Conservation (phyloP, 1,140 invertebrate species). For the Drosophila virilis region DNA sequence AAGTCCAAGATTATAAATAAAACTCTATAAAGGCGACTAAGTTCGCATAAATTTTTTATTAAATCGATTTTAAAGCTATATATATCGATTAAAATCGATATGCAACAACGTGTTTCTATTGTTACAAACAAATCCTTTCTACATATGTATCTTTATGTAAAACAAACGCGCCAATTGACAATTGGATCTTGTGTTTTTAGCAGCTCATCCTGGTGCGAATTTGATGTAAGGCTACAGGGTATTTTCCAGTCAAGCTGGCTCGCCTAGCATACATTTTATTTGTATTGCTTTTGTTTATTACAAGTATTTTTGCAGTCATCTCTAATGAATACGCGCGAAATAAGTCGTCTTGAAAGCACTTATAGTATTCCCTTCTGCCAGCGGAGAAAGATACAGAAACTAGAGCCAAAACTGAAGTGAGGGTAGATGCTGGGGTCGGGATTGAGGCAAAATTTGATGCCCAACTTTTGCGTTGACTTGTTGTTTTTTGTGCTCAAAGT, state of each 20-base stretch:
- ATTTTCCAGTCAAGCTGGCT: background rate
- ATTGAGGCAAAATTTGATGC: background rate
- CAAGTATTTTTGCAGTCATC: slow-evolving; percentile 26
- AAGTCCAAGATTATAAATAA: background rate
- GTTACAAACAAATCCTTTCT: too few species aligned
- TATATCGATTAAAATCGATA: too few species aligned
- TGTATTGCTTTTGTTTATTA: slow-evolving; percentile 31
- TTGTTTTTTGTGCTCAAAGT: slow-evolving; percentile 23
- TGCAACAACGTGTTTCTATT: too few species aligned
- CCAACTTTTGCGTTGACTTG: slow-evolving; percentile 31
- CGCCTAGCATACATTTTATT: background rate
- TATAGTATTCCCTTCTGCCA: slow-evolving; percentile 15
- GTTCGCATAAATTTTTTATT: too few species aligned
- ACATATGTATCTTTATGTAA: too few species aligned
- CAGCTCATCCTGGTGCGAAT: too few species aligned
- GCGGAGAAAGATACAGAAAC: slow-evolving; percentile 24
- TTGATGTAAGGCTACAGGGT: background rate
- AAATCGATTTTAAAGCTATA: too few species aligned
- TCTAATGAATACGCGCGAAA: slow-evolving; percentile 24
- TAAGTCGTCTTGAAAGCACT: slow-evolving; percentile 40
- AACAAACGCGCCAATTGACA: too few species aligned
- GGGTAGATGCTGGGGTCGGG: background rate
- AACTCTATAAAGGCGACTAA: too few species aligned
- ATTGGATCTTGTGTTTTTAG: too few species aligned
- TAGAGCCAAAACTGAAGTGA: slow-evolving; percentile 14